Evolutionary conservation across 2,888 invertebrate genomes (phyloP), one percentile per base, ranked within the genome.

Genomic region (Orthosia gracilis): DNA sequence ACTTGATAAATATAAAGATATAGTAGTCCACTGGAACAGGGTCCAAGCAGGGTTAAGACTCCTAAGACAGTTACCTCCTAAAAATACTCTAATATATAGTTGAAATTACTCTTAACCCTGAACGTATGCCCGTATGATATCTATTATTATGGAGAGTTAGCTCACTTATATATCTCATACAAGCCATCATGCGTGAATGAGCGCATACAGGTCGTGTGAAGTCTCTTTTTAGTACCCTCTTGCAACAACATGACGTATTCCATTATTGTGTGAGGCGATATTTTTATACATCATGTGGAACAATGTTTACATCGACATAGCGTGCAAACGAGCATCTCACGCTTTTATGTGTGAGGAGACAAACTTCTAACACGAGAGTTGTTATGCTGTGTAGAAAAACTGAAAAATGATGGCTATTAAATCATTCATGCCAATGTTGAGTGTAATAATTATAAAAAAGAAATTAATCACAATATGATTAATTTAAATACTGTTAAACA

Each of bases 201-300:
- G 68, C 61, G 59, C 62, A 69, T 62, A 78, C 69, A 70, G 73
- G 85, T 55, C 85, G 85, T 85, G 85, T 73, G 85, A 85, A 85
- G 17, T 71, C 31, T 69, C 57, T 86, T 85, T 86, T 85, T 85
- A 82, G n/a, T 62, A 49, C 13, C 11, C 54, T 54, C 68, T 72
- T 68, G 72, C 76, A 67, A 73, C 65, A 78, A 63, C 69, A 76
- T 76, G 76, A 82, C 69, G 54, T 79, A 77, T 86, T 79, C 73
- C 69, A 61, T 71, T 86, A 73, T 84, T 74, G 72, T 79, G 47
- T 49, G 64, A 59, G 58, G 63, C 26, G 54, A 73, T 75, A 79
- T 71, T 73, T 81, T 79, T 85, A 66, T 79, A 69, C 65, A 82
- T 58, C 52, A 72, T 66, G 68, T 78, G 71, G 71, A 64, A 82